Conservation (phyloP, 2,888 invertebrate genomes). For the Craniophora ligustri region DNA sequence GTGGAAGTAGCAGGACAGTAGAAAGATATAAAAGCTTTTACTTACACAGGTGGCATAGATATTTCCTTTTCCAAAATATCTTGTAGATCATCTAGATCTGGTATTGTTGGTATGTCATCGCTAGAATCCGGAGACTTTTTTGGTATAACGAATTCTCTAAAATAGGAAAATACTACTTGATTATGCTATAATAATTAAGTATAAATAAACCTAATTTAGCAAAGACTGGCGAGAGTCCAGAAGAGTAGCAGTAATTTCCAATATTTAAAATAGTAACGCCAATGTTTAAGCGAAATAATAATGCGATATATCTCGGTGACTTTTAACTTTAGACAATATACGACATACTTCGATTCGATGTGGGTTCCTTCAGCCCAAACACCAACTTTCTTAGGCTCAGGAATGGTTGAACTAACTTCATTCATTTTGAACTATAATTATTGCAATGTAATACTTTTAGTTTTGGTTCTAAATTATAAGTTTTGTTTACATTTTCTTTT, state of each 20-base stretch:
- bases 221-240: too few species aligned
- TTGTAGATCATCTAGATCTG: slow-evolving; percentile 83
- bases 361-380: slow-evolving; percentile 85
- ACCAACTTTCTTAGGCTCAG: slow-evolving; percentile 81
- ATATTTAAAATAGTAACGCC: too few species aligned
- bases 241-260: not conserved
- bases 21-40: slow-evolving; percentile 13
- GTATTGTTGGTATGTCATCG: slow-evolving; percentile 86
- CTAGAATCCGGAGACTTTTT: slow-evolving; percentile 79
- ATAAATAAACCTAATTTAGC: too few species aligned
- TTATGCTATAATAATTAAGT: not conserved
- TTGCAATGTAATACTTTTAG: too few species aligned
- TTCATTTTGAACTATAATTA: too few species aligned
- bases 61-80: slow-evolving; percentile 83
- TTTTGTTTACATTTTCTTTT: too few species aligned
- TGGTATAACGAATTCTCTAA: slow-evolving; percentile 81
- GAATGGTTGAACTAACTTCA: slow-evolving; percentile 69
- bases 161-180: slow-evolving; percentile 19
- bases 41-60: slow-evolving; percentile 77
- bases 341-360: slow-evolving; percentile 76
- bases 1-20: too few species aligned
- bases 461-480: too few species aligned
- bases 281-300: not conserved
- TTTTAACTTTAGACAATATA: not conserved
- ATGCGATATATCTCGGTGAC: not conserved